These are phyloP conservation scores for Pangasianodon hypophthalmus DNA, from an alignment of 2,113 vertebrate species.

Conservation along the genomic window DNA sequence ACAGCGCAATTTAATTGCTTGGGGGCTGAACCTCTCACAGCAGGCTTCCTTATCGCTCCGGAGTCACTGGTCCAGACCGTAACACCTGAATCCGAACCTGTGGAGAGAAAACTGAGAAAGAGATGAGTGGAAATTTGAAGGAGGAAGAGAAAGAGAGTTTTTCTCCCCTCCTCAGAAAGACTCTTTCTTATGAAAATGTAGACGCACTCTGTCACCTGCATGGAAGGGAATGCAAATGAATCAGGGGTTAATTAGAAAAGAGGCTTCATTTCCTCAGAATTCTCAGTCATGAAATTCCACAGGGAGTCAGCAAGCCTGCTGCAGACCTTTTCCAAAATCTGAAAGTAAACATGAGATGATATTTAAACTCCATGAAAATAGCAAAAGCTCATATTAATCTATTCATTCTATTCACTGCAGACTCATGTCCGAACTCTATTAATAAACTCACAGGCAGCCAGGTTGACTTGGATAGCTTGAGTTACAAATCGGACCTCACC, in stretches of 20 bases:
- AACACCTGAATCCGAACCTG: neutral
- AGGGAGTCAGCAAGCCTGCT: neutral
- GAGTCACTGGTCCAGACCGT: neutral
- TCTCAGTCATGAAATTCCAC: neutral
- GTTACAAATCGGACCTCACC: neutral
- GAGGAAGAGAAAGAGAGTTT: neutral
- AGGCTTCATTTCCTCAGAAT: neutral
- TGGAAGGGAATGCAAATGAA: constrained; percentile 15
- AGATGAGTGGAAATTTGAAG: neutral
- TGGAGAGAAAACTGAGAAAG: neutral
- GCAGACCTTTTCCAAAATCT: neutral
- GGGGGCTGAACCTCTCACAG: neutral
- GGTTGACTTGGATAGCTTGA: neutral
- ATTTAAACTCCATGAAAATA: neutral
- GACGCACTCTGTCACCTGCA: neutral
- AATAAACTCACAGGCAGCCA: neutral
- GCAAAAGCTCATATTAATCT: neutral
- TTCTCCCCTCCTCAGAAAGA: neutral
- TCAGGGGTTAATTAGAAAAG: constrained; percentile 18
- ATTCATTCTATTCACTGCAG: neutral
- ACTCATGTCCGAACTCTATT: neutral
- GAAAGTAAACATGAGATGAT: neutral
- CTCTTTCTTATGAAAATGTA: constrained; percentile 10
- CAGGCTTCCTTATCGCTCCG: neutral
- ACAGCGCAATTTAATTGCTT: neutral